A percentile compares a stretch with the other conserved stretches of the same genome.
These are phyloP conservation scores for Phortica magna DNA, from an alignment of 2,888 invertebrate species.

Conservation along the genomic window DNA sequence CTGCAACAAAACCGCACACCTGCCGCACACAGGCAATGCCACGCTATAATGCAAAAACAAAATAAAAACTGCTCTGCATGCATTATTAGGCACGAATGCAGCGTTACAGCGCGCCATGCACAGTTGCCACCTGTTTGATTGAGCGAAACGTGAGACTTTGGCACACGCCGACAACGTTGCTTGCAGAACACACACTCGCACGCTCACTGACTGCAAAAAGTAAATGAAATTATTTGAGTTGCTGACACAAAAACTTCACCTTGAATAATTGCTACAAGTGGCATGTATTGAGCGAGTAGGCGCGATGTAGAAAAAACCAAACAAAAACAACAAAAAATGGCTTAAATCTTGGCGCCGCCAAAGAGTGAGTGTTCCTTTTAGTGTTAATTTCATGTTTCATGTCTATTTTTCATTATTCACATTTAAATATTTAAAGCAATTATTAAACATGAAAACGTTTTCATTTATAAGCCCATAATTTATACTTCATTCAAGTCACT, in stretches of 20 bases:
- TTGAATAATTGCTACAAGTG: constrained; percentile 4
- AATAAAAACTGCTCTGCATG: constrained; percentile 11
- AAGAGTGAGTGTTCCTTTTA: not conserved
- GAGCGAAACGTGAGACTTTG: not conserved
- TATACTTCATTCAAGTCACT: not conserved
- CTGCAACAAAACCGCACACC: not conserved
- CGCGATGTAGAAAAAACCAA: not conserved
- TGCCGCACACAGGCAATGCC: not conserved
- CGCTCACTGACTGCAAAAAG: not conserved
- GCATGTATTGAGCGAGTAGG: not conserved
- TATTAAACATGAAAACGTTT: not conserved
- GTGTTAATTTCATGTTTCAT: not conserved
- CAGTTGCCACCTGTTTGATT: constrained; percentile 13
- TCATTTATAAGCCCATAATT: not conserved
- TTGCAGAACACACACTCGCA: not conserved
- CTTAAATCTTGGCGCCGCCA: too few species aligned
- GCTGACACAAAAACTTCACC: constrained; percentile 30
- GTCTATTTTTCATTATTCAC: not conserved
- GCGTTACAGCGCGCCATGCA: not conserved
- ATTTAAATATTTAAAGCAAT: not conserved
- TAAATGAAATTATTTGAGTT: constrained; percentile 3
- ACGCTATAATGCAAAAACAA: not conserved
- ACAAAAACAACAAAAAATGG: not conserved
- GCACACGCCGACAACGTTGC: not conserved
- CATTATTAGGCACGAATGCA: constrained; percentile 14